Evolutionary conservation across 2,888 invertebrate genomes (phyloP).

Genomic region (Lagria hirta): DNA sequence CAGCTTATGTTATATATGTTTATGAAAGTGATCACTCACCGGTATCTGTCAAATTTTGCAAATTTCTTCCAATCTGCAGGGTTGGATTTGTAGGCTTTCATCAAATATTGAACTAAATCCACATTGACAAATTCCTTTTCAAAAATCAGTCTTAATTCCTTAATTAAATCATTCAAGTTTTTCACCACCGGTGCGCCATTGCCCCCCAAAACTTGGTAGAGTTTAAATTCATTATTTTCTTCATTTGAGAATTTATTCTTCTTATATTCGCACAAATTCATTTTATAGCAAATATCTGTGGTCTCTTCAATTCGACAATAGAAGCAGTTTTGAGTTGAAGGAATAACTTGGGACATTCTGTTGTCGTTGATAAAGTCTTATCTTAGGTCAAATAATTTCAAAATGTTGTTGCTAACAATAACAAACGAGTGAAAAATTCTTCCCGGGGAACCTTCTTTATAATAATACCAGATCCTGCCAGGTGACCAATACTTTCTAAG

Average conservation of each 20-base stretch:
- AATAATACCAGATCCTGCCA: slow-evolving; percentile 10
- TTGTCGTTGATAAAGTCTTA: slow-evolving; percentile 20
- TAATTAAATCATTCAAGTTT: slow-evolving; percentile 64
- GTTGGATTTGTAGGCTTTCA: slow-evolving; percentile 81
- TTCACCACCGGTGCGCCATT: slow-evolving; percentile 47
- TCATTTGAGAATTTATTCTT: slow-evolving; percentile 24
- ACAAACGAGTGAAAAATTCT: slow-evolving; percentile 4
- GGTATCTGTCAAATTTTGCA: slow-evolving; percentile 90
- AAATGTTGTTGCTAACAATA: slow-evolving; percentile 12
- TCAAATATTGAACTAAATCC: slow-evolving; percentile 83
- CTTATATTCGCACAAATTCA: slow-evolving; percentile 30
- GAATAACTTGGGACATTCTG: slow-evolving; percentile 15
- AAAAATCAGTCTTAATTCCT: slow-evolving; percentile 76
- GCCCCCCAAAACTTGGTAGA: slow-evolving; percentile 42
- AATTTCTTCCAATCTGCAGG: slow-evolving; percentile 90
- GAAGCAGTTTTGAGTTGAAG: slow-evolving; percentile 14
- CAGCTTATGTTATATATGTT: too few relatives aligned
- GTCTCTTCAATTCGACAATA: slow-evolving; percentile 6
- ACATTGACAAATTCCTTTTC: slow-evolving; percentile 81
- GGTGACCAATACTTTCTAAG: slow-evolving; percentile 23
- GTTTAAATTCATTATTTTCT: slow-evolving; percentile 34
- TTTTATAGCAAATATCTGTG: slow-evolving; percentile 18
- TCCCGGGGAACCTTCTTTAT: slow-evolving; percentile 15
- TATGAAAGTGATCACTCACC: too few relatives aligned
- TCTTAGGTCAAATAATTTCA: slow-evolving; percentile 27